Conservation (phyloP, 2,113 vertebrate species). For the Centrocercus urophasianus region DNA sequence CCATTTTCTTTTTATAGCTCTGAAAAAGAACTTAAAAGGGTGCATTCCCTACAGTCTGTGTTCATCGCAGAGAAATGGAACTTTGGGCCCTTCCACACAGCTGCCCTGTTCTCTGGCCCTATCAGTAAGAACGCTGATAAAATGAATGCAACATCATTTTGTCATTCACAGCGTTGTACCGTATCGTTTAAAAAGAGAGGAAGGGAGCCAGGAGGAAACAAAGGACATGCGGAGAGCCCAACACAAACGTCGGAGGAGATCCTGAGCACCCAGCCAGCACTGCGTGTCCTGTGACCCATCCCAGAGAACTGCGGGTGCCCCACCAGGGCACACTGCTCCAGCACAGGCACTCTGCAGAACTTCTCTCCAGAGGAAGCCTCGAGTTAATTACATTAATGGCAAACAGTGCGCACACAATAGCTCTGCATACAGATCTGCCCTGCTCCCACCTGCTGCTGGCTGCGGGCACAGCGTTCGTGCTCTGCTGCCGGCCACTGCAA, state of each 20-base stretch:
- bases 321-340: too few species aligned
- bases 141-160: not conserved
- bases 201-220: not conserved
- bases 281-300: rapidly evolving
- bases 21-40: conserved; percentile 1
- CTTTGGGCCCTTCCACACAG: not conserved
- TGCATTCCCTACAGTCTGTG: not conserved
- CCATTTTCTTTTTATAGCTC: conserved; percentile 49
- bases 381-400: not conserved
- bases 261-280: not conserved
- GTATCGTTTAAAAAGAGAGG: not conserved
- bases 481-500: not conserved
- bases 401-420: too few species aligned
- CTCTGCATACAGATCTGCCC: not conserved
- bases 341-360: not conserved
- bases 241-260: not conserved
- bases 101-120: rapidly evolving
- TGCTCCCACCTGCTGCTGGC: not conserved
- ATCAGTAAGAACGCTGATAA: not conserved
- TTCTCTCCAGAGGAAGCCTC: not conserved
- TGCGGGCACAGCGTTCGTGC: not conserved
- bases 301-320: too few species aligned
- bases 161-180: not conserved
- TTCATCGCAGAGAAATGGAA: not conserved
- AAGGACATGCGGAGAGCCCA: not conserved